Percentiles rank a stretch among this genome's conserved stretches.
Evolutionary conservation across 2,113 vertebrate genomes (phyloP).

Genomic region (Scalopus aquaticus): DNA sequence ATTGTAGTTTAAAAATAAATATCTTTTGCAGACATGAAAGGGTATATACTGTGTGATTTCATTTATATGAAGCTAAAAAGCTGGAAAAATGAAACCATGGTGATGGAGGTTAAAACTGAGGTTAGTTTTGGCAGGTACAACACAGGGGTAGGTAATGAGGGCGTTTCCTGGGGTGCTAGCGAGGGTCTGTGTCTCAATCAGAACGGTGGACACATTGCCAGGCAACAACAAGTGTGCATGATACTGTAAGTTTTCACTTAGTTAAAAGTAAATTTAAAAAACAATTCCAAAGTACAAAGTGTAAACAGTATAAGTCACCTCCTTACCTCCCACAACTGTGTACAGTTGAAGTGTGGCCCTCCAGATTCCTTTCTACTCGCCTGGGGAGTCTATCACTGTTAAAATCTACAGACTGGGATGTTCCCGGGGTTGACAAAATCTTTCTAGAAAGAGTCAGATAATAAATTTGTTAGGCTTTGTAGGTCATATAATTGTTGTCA

Average conservation of each 20-base stretch:
- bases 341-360: neutral
- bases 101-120: neutral
- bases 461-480: neutral
- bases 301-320: neutral
- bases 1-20: neutral
- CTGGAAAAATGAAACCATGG: neutral
- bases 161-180: neutral
- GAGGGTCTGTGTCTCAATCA: neutral
- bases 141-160: neutral
- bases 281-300: neutral
- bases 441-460: neutral
- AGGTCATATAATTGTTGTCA: neutral
- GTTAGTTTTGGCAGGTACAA: neutral
- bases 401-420: neutral
- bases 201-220: neutral
- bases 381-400: neutral
- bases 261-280: constrained; percentile 9
- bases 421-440: neutral
- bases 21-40: neutral
- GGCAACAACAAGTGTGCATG: neutral
- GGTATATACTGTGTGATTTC: neutral
- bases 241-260: neutral
- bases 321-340: neutral
- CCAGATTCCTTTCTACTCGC: neutral
- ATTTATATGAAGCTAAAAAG: neutral